Base-by-base conservation (phyloP, 1,140 invertebrate genomes). In the Melanaphis sacchari region DNA sequence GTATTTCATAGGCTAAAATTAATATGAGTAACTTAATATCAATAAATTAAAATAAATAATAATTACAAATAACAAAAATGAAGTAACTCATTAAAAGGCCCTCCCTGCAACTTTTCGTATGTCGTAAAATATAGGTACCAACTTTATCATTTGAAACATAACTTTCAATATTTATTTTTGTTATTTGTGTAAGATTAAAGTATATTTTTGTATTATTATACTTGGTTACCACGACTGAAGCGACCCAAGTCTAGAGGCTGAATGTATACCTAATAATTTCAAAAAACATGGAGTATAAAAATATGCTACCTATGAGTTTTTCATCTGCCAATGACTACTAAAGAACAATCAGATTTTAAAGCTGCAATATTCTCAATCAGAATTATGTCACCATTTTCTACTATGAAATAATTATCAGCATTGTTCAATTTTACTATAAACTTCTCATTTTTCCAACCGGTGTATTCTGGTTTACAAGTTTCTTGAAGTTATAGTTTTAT, bases 341-440 rank as follows among this genome's bases (percentile, higher is more conserved):
- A 40, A 24, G 5, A 21, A 4, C 41, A 6, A 41, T 9, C 21
- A 3, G 4, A 9, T 85, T 40, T 24, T 40, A 21, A 85, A 85
- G 36, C 41, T 41, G 82, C 82, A 85, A 85, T 85, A 41, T 85
- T 85, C 22, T 85, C 82, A 41, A 85, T 40, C 6, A 85, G 2
- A 22, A 85, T 85, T 24, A 85, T 41, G 11, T 24, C 22, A 85
- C 40, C 40, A 26, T 85, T 85, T 41, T 85, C 40, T 85, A 85
- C 6, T 6, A 21, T 22, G 21, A 85, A 38, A 85, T 40, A 85
- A 85, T 41, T 40, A 41, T 85, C 26, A 24, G 36, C 82, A 38
- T 85, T 41, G 21, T 85, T 85, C 7, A 85, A 31, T 85, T 85
- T 85, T 36, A 85, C 36, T 85, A 31, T 85, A 85, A 85, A 85